These are phyloP conservation scores for Salminus brasiliensis DNA, from an alignment of 2,113 vertebrate genomes.

Conservation along the genomic window DNA sequence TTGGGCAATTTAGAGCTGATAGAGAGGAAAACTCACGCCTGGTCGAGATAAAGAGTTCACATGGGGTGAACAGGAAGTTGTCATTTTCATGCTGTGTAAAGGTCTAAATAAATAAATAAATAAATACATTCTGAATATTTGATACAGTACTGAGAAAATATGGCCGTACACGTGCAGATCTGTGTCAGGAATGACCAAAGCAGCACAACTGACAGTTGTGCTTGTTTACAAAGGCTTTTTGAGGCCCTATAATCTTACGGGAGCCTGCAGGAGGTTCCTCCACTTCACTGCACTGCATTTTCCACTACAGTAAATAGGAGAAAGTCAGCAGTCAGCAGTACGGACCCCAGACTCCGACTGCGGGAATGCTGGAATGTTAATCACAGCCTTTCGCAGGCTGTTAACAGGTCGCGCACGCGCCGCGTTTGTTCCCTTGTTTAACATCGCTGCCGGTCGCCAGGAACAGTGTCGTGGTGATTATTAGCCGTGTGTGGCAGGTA, in stretches of 20 bases:
- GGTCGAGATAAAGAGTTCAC: no score
- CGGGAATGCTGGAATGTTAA: slow-evolving; percentile 9
- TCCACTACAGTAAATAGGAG: neutral
- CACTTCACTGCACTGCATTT: neutral
- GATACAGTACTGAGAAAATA: no score
- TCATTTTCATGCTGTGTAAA: no score
- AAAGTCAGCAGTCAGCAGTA: neutral
- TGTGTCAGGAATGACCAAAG: neutral
- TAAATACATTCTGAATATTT: no score
- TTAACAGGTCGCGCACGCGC: neutral
- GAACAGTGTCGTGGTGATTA: slow-evolving; percentile 33
- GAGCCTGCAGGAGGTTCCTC: neutral
- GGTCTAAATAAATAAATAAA: no score
- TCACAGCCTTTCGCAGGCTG: neutral
- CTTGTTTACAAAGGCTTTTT: slow-evolving; percentile 6
- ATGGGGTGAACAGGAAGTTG: no score
- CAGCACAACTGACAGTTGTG: neutral
- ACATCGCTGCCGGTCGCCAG: neutral
- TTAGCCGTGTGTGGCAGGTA: slow-evolving; percentile 34
- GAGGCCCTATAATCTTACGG: neutral
- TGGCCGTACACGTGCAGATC: neutral
- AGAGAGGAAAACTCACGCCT: no score
- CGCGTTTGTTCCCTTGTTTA: slow-evolving; percentile 23
- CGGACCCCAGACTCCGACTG: neutral
- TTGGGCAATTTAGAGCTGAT: no score